A percentile compares a stretch with the other conserved stretches of the same genome.
These are phyloP conservation scores for Artibeus jamaicensis DNA, from an alignment of 2,797 vertebrate genomes.

Conservation along the genomic window DNA sequence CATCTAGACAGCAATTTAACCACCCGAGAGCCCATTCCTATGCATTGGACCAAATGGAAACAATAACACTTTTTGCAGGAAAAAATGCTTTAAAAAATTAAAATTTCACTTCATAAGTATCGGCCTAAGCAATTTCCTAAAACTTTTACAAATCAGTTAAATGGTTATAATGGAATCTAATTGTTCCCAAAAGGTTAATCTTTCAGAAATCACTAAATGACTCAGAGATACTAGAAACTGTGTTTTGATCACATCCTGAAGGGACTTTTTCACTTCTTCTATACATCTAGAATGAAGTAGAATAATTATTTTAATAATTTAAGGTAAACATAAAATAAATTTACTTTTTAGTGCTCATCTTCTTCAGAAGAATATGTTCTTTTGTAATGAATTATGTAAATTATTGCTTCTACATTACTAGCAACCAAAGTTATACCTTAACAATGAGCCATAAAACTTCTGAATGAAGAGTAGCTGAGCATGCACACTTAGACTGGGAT, in stretches of 20 bases:
- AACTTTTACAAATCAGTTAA: background rate
- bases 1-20: background rate
- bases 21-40: background rate
- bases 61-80: background rate
- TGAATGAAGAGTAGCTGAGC: background rate
- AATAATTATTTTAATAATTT: conserved; percentile 7
- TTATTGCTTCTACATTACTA: background rate
- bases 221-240: background rate
- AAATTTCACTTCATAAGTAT: background rate
- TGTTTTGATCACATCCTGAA: background rate
- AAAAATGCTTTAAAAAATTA: background rate
- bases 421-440: background rate
- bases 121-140: background rate
- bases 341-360: background rate
- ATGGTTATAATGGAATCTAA: background rate
- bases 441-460: background rate
- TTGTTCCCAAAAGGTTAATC: background rate
- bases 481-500: background rate
- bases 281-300: background rate
- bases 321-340: background rate
- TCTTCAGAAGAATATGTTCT: background rate
- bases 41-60: background rate
- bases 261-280: background rate
- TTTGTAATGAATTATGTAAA: background rate
- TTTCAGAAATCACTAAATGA: background rate